Evolutionary conservation across 2,113 vertebrate genomes (phyloP), one percentile per base, ranked within the genome.

Genomic region (Perca flavescens): DNA sequence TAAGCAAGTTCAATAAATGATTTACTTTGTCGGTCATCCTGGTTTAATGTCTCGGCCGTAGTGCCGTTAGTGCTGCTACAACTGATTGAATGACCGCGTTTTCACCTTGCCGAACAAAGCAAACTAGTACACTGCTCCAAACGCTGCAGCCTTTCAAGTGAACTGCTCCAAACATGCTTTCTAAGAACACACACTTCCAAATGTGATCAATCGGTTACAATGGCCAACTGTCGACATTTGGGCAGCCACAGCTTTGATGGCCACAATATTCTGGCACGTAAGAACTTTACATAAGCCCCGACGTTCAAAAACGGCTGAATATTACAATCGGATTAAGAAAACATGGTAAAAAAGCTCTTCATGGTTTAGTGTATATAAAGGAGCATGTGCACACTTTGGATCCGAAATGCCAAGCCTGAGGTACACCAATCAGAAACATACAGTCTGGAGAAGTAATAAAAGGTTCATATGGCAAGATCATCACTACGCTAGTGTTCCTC

Each of bases 291-390:
- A 62, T 10, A 50, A 74, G 16, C 36, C 58, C 31, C 67, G 68
- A 82, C 19, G 17, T 22, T 76, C 21, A 79, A 50, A 68, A 74
- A 74, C 34, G 71, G 73, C 49, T 9, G 65, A 66, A 79, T 76
- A 80, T 80, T 65, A 83, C 52, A 83, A 82, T 74, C 10, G 57
- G 73, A 21, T 61, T 74, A 69, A 58, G 31, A 82, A 85, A 74
- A 63, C 19, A 72, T 56, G 74, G 40, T 80, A 72, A 69, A 87
- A 74, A 86, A 86, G 47, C 60, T 69, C 74, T 79, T 80, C 69
- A 63, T 73, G 60, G 56, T 83, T 79, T 69, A 67, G 52, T 78
- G 64, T 79, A 74, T 88, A 86, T 64, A 89, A 89, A 82, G 65
- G 36, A 69, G 80, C 19, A 75, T 86, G 63, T 80, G 71, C 56